These are phyloP conservation scores for Bombus soroeensis DNA, from an alignment of 1,140 invertebrate species.

Conservation along the genomic window DNA sequence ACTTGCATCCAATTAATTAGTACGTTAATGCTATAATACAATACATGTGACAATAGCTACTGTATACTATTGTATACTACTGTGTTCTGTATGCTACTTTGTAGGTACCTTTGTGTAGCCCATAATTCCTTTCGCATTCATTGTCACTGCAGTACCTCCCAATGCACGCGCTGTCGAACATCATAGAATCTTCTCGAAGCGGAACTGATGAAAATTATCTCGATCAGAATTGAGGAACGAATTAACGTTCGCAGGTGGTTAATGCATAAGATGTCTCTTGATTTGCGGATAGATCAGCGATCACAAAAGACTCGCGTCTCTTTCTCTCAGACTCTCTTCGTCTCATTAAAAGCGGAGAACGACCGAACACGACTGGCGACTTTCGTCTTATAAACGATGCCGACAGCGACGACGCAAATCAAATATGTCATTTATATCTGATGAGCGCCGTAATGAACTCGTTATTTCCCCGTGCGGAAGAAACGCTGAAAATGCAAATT, in stretches of 20 bases:
- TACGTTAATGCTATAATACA: too few relatives aligned
- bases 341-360: slow-evolving; percentile 55
- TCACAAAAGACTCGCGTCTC: slow-evolving; percentile 44
- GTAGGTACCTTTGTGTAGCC: neutral
- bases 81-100: too few relatives aligned
- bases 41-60: too few relatives aligned
- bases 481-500: slow-evolving; percentile 77
- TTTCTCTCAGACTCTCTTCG: neutral
- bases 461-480: slow-evolving; percentile 70
- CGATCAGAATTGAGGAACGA: slow-evolving; percentile 5
- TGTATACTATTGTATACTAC: too few relatives aligned
- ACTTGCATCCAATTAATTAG: too few relatives aligned
- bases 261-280: slow-evolving; percentile 55
- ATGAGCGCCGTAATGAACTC: slow-evolving; percentile 76
- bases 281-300: slow-evolving; percentile 53
- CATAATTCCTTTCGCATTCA: neutral
- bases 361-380: neutral
- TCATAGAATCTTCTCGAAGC: neutral
- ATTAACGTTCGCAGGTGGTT: slow-evolving; percentile 57
- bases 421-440: slow-evolving; percentile 79
- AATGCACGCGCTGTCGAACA: slow-evolving; percentile 13
- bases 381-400: slow-evolving; percentile 34
- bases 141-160: neutral
- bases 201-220: slow-evolving; percentile 9
- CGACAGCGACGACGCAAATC: slow-evolving; percentile 63